Conservation (phyloP, 1,140 invertebrate genomes). For the Amphibalanus amphitrite region DNA sequence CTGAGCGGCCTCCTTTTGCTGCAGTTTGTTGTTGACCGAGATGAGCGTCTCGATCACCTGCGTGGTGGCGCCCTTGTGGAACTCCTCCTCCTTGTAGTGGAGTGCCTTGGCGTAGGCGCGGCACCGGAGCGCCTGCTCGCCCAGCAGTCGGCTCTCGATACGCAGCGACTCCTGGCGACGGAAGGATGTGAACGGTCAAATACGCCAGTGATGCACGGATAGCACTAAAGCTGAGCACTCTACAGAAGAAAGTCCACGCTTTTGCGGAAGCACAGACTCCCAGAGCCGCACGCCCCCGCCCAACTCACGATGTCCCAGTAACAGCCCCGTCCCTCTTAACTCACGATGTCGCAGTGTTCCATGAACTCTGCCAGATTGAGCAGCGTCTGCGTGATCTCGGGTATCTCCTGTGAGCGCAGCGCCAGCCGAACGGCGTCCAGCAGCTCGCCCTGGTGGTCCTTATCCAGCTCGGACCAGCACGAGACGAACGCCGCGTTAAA, state of each 20-base stretch:
- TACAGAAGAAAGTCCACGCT: no score
- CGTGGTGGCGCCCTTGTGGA: conserved; percentile 48
- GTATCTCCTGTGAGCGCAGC: conserved; percentile 75
- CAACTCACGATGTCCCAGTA: conserved; percentile 73
- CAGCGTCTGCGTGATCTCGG: conserved; percentile 94
- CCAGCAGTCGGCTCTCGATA: conserved; percentile 58
- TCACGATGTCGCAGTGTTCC: conserved; percentile 89
- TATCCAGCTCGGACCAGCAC: conserved; percentile 89
- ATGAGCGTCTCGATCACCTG: conserved; percentile 84
- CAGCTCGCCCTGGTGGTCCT: conserved; percentile 63
- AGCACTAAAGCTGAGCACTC: no score
- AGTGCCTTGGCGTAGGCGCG: conserved; percentile 89
- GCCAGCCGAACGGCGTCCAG: conserved; percentile 76
- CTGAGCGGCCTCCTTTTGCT: conserved; percentile 93
- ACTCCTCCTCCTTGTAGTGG: conserved; percentile 98
- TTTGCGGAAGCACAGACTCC: no score
- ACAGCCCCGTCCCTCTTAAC: no score
- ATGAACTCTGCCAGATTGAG: conserved; percentile 97
- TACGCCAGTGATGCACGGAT: not conserved
- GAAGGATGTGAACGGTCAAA: not conserved
- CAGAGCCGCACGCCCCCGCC: no score
- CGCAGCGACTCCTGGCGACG: conserved; percentile 59
- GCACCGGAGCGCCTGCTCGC: conserved; percentile 36
- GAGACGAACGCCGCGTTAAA: conserved; percentile 99
- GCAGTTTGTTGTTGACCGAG: conserved; percentile 96